A percentile compares a stretch with the other conserved stretches of the same genome.
phyloP scores from a whole-genome alignment of 2,888 invertebrate genomes.

The Drosophila paracracens region DNA sequence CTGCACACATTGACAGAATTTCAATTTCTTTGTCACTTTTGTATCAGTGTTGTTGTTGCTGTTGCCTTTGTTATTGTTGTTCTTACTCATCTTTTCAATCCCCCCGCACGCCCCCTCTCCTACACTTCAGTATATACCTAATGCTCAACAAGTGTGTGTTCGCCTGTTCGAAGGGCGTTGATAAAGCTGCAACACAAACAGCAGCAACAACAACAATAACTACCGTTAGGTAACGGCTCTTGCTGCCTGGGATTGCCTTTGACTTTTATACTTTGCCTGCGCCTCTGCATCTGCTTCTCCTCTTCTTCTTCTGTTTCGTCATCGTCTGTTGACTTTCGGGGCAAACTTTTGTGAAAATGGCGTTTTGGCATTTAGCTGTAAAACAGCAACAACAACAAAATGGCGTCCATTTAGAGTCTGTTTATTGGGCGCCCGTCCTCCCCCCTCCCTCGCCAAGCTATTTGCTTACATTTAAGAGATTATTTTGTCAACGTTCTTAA shows the following conservation, averaged over 20 bases:
- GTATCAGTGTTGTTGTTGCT: conserved; percentile 33
- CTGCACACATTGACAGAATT: conserved; percentile 58
- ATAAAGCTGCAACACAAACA: conserved; percentile 63
- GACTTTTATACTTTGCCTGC: conserved; percentile 45
- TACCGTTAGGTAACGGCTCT: conserved; percentile 38
- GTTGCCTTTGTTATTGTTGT: conserved; percentile 13
- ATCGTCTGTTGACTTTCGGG: conserved; percentile 38
- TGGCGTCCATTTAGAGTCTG: conserved; percentile 55
- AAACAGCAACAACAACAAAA: conserved; percentile 40
- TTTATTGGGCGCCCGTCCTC: conserved; percentile 35
- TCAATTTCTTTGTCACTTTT: conserved; percentile 76
- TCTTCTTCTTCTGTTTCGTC: conserved; percentile 1
- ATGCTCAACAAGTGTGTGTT: conserved; percentile 73
- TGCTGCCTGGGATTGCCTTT: conserved; percentile 41
- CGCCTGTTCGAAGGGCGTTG: conserved; percentile 49
- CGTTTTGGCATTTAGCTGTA: conserved; percentile 69
- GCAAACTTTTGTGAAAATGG: conserved; percentile 71
- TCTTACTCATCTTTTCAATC: conserved; percentile 23
- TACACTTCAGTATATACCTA: conserved; percentile 22
- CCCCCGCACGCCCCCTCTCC: background rate
- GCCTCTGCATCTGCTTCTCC: conserved; percentile 1
- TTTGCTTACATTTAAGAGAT: conserved; percentile 69
- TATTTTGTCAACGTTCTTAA: conserved; percentile 72
- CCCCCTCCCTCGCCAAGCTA: background rate
- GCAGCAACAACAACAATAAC: conserved; percentile 22